A percentile compares a stretch with the other conserved stretches of the same genome.
Conservation (phyloP, 2,113 vertebrate species). For the Thryonomys swinderianus region DNA sequence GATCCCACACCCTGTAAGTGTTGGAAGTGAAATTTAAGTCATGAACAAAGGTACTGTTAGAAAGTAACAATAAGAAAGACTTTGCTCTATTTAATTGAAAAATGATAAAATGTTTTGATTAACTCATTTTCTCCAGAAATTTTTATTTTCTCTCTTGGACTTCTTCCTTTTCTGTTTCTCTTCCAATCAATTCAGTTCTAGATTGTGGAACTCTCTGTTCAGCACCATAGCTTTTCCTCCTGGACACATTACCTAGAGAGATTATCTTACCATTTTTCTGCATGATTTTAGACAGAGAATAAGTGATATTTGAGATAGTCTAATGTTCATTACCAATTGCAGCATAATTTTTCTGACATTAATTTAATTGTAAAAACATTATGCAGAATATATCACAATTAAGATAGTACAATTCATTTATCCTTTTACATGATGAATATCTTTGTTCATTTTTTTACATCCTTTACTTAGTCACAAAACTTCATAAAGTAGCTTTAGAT, state of each 20-base stretch:
- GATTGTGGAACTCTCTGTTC: neutral
- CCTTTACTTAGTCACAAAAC: neutral
- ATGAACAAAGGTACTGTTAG: neutral
- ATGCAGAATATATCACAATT: neutral
- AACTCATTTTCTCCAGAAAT: neutral
- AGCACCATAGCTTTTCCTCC: neutral
- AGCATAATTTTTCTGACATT: neutral
- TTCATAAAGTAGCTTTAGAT: constrained; percentile 29
- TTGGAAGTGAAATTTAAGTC: neutral
- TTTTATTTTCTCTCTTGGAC: neutral
- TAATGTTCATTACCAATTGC: neutral
- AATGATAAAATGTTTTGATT: neutral
- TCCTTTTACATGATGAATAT: constrained; percentile 6
- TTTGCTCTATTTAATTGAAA: neutral
- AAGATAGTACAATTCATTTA: neutral
- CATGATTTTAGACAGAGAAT: neutral
- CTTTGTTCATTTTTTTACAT: neutral
- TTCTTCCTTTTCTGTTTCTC: neutral
- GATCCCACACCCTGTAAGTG: neutral
- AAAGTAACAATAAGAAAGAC: too few relatives aligned
- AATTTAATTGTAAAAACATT: constrained; percentile 23
- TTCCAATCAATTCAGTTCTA: neutral
- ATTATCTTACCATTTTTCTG: neutral
- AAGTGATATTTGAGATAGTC: neutral
- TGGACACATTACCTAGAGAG: neutral